Conservation (phyloP, 2,797 vertebrate species). For the Trematomus bernacchii region DNA sequence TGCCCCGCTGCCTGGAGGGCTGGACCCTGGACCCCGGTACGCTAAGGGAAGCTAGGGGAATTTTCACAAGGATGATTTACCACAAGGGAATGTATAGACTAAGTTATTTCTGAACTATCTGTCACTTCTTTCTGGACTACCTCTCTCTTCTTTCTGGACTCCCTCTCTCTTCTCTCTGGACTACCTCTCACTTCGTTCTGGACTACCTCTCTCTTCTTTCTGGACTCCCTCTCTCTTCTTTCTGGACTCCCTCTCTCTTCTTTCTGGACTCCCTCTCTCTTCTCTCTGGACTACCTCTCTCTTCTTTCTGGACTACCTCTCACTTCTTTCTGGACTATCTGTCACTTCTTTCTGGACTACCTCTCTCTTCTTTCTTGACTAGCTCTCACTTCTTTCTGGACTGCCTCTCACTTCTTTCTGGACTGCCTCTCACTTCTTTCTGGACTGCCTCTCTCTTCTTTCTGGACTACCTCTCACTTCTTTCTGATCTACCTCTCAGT, state of each 20-base stretch:
- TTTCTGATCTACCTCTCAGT: background rate
- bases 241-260: too few species aligned
- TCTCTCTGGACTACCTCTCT: too few species aligned
- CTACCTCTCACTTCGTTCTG: background rate
- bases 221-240: background rate
- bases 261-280: too few species aligned
- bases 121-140: too few species aligned
- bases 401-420: background rate
- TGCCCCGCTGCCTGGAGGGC: constrained; percentile 91
- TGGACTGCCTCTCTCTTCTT: background rate
- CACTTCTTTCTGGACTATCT: background rate
- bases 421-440: background rate
- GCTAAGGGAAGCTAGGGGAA: background rate
- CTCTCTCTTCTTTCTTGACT: too few species aligned
- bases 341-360: background rate
- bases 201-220: too few species aligned
- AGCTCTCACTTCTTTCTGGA: background rate
- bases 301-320: background rate
- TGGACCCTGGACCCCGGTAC: constrained; percentile 94
- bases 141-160: too few species aligned
- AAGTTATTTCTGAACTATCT: background rate
- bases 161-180: background rate
- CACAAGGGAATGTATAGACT: background rate
- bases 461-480: background rate
- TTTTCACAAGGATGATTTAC: too few species aligned